These are phyloP conservation scores for Brachyrhaphis roseni DNA, from an alignment of 2,797 vertebrate genomes.

Conservation along the genomic window DNA sequence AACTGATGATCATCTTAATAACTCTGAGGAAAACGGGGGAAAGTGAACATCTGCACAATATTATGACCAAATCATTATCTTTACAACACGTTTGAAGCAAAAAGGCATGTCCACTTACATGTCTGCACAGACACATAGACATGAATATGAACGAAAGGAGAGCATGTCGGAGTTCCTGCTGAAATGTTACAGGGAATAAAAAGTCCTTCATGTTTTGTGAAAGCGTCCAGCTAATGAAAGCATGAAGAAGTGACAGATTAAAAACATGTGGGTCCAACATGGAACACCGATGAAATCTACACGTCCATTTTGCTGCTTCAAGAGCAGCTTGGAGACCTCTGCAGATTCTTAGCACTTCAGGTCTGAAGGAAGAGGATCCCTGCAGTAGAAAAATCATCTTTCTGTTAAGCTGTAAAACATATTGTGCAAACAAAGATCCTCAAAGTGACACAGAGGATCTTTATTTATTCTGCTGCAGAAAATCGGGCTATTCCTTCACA, in stretches of 20 bases:
- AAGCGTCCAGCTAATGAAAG: slow-evolving; percentile 53
- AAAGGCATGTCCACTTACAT: slow-evolving; percentile 25
- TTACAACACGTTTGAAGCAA: slow-evolving; percentile 21
- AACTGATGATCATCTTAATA: slow-evolving; percentile 8
- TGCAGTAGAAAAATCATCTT: slow-evolving; percentile 3
- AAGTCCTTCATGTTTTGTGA: slow-evolving; percentile 50
- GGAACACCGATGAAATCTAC: slow-evolving; percentile 62
- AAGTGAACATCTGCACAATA: slow-evolving; percentile 9
- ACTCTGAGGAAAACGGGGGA: background rate
- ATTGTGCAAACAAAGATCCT: background rate
- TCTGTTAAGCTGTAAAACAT: background rate
- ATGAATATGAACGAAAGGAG: slow-evolving; percentile 6
- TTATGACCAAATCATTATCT: slow-evolving; percentile 9
- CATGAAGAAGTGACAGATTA: slow-evolving; percentile 71
- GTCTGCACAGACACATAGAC: slow-evolving; percentile 24
- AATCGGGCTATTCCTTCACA: background rate
- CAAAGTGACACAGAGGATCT: background rate
- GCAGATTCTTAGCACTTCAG: slow-evolving; percentile 16
- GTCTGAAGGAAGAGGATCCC: slow-evolving; percentile 17
- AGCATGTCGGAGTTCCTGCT: slow-evolving; percentile 44
- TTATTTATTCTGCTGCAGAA: background rate
- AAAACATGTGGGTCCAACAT: slow-evolving; percentile 76
- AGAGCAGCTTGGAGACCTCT: slow-evolving; percentile 25
- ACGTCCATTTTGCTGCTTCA: slow-evolving; percentile 52
- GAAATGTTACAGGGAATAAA: slow-evolving; percentile 49